Conservation (phyloP, 1,140 invertebrate genomes). For the Nasonia longicornis region DNA sequence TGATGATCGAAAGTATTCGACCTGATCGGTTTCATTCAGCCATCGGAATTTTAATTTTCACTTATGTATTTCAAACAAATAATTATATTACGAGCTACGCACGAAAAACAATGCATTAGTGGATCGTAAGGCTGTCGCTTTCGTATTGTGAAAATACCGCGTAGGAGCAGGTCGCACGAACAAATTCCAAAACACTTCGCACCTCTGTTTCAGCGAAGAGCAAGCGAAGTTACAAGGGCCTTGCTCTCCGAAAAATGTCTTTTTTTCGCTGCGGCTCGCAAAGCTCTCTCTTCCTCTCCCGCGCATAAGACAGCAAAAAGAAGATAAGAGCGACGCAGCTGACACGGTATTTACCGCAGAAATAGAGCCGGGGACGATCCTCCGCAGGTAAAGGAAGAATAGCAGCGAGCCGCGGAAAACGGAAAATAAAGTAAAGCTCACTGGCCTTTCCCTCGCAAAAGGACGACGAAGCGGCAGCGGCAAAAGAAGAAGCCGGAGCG, state of each 20-base stretch:
- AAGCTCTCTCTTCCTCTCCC: not conserved
- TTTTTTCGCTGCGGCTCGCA: not conserved
- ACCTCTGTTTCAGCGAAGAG: not conserved
- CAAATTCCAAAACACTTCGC: too few relatives aligned
- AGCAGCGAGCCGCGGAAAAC: not conserved
- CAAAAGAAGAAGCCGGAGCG: not conserved
- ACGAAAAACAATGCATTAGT: too few relatives aligned
- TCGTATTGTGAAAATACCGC: too few relatives aligned
- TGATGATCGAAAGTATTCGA: too few relatives aligned
- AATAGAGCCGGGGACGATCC: constrained; percentile 6
- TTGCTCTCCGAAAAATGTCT: not conserved
- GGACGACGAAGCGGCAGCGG: constrained; percentile 1
- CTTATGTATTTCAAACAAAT: too few relatives aligned
- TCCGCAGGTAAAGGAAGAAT: constrained; percentile 5
- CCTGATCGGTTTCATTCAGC: too few relatives aligned
- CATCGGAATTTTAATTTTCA: too few relatives aligned
- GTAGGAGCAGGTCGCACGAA: too few relatives aligned
- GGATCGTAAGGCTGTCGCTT: too few relatives aligned
- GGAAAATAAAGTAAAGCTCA: constrained; percentile 14
- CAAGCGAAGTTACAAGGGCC: not conserved
- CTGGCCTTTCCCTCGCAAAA: not conserved
- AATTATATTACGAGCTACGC: too few relatives aligned
- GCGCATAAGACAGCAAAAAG: not conserved
- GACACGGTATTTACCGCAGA: constrained; percentile 30
- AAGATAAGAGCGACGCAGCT: not conserved